Evolutionary conservation across 2,113 vertebrate species (phyloP).

Genomic region (Odobenus rosmarus): DNA sequence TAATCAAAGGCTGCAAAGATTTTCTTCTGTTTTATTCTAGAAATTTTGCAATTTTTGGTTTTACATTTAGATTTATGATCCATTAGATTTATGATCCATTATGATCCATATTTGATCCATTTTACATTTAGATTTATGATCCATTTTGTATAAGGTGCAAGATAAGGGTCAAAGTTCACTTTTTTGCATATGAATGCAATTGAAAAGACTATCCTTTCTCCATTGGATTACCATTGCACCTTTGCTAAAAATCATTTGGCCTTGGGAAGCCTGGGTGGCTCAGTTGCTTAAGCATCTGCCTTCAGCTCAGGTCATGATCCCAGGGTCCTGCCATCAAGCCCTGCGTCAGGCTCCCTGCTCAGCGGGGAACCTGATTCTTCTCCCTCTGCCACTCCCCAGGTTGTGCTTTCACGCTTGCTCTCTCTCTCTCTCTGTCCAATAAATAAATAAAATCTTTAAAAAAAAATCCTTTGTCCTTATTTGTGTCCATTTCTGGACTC

Average conservation of each 20-base stretch:
- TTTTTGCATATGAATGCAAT: not conserved
- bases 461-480: not conserved
- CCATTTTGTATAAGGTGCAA: not conserved
- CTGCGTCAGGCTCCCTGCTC: not conserved
- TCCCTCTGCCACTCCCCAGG: no score
- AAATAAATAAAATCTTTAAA: not conserved
- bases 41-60: slow-evolving; percentile 39
- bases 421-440: not conserved
- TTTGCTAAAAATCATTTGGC: slow-evolving; percentile 20
- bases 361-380: no score
- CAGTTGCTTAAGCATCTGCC: not conserved
- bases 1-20: not conserved
- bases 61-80: not conserved
- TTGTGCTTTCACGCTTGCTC: not conserved
- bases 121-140: not conserved
- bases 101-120: not conserved
- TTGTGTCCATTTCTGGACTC: not conserved
- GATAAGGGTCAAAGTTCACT: not conserved
- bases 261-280: not conserved
- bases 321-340: not conserved
- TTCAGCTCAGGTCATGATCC: not conserved
- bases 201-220: not conserved
- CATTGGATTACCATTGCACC: not conserved
- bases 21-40: not conserved
- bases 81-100: not conserved